Base-by-base conservation (phyloP, 1,140 invertebrate genomes). In the Drosophila quadrilineata region DNA sequence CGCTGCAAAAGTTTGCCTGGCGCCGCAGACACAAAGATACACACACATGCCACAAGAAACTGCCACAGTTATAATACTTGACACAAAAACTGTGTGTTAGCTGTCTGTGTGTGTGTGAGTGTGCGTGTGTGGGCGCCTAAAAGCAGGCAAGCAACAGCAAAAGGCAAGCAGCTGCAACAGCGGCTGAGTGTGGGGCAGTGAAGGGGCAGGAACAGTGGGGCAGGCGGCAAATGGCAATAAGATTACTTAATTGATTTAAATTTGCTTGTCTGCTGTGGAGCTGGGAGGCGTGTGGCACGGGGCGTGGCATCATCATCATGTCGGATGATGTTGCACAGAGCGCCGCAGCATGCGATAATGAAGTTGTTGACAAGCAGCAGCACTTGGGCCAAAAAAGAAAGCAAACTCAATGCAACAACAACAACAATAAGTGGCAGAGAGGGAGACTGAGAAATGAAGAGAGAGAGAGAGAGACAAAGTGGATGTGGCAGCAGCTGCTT, bases 181-280 rank as follows among this genome's bases (percentile, higher is more conserved):
- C 71, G n/a, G n/a, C n/a, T n/a, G n/a, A n/a, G n/a, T n/a, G n/a
- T n/a, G n/a, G n/a, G n/a, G n/a, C n/a, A n/a, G n/a, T n/a, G n/a
- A n/a, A n/a, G n/a, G n/a, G n/a, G n/a, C n/a, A n/a, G n/a, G n/a
- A n/a, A n/a, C n/a, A n/a, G n/a, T n/a, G n/a, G n/a, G n/a, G n/a
- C n/a, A n/a, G n/a, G n/a, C n/a, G n/a, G n/a, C n/a, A n/a, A n/a
- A n/a, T n/a, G 45, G 75, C 76, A 82, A 82, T 82, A 82, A 82
- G 76, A 82, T 82, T 84, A 82, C 76, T 82, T 82, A 82, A 82
- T 82, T 82, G 76, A 82, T 82, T 82, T 82, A 82, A 82, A 82
- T 82, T 82, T 82, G 76, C 76, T 82, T 82, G 72, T 84, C 69
- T 84, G 70, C 63, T 76, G 75, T 46, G 54, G 9, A 38, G n/a